Evolutionary conservation across 2,113 vertebrate species (phyloP).

Genomic region (Arenaria interpres): DNA sequence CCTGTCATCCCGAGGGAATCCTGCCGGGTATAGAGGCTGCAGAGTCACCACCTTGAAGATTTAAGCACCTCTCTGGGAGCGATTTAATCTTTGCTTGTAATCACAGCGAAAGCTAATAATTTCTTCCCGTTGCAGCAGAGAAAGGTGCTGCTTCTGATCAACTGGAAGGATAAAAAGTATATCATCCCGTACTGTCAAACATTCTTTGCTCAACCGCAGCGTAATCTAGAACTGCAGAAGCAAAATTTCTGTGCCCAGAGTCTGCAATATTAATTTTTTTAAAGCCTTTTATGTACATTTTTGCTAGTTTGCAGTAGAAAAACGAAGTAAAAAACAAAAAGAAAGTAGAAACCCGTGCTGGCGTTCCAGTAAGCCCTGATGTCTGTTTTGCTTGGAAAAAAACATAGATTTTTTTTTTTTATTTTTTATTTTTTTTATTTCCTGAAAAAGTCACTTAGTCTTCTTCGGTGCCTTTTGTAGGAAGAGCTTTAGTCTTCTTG

Average conservation of each 20-base stretch:
- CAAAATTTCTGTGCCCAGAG: background rate
- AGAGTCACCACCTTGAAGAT: background rate
- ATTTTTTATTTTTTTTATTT: no score
- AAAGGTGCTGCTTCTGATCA: background rate
- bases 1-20: background rate
- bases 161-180: background rate
- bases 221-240: background rate
- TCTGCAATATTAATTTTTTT: background rate
- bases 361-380: background rate
- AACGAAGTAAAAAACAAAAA: background rate
- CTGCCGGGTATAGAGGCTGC: background rate
- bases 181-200: no score
- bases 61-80: background rate
- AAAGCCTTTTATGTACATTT: background rate
- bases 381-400: background rate
- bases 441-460: background rate
- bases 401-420: background rate
- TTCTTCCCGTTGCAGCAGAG: background rate
- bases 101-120: background rate
- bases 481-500: background rate
- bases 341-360: background rate
- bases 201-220: background rate
- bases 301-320: background rate
- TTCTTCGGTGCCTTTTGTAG: background rate
- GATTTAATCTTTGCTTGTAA: background rate